These are phyloP conservation scores for Henricia sp. DNA, from an alignment of 53 echinoderm and acorn worm genomes.

Conservation along the genomic window DNA sequence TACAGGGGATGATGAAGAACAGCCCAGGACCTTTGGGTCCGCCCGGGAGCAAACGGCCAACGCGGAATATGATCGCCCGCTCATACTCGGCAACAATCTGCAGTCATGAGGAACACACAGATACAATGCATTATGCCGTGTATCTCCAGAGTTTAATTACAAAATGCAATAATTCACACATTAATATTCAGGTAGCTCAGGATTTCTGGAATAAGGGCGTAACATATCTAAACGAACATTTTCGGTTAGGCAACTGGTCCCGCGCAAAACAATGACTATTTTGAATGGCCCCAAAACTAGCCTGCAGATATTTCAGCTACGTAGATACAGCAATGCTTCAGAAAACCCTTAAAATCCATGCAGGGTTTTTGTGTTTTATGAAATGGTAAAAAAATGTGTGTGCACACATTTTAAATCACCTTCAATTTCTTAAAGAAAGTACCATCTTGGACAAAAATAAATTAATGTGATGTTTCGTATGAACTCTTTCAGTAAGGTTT, in stretches of 20 bases:
- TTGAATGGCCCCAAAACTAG: too few species aligned
- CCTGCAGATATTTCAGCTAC: too few species aligned
- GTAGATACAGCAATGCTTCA: too few species aligned
- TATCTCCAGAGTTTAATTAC: background rate
- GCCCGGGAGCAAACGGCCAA: slow-evolving; percentile 72
- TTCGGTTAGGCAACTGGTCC: background rate
- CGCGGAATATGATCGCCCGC: slow-evolving; percentile 76
- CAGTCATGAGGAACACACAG: background rate
- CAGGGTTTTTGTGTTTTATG: too few species aligned
- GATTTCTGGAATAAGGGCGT: background rate
- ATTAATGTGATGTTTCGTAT: too few species aligned
- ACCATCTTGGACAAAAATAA: too few species aligned
- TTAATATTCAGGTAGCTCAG: background rate
- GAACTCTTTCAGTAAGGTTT: too few species aligned
- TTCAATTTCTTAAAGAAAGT: too few species aligned
- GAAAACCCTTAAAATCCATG: too few species aligned
- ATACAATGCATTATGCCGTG: background rate
- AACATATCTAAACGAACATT: background rate
- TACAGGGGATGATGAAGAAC: slow-evolving; percentile 79
- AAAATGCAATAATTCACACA: background rate
- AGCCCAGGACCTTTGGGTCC: slow-evolving; percentile 81
- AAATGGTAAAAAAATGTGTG: too few species aligned
- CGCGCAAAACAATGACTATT: too few species aligned
- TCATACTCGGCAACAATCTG: slow-evolving; percentile 85
- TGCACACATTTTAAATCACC: too few species aligned